Conservation (phyloP, 2,113 vertebrate genomes). For the Sula dactylatra region DNA sequence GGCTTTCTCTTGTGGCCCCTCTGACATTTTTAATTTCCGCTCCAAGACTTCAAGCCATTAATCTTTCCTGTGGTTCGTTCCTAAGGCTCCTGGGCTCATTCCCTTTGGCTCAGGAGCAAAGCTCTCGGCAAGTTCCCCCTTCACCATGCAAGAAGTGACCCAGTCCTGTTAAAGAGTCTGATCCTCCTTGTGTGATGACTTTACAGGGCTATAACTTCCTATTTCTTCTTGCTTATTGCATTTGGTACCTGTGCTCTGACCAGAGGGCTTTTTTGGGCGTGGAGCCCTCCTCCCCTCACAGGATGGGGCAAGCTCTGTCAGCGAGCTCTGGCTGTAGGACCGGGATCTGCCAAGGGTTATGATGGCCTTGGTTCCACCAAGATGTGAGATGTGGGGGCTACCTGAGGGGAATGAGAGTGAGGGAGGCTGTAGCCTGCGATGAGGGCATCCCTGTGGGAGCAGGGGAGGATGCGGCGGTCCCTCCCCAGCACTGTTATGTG, state of each 20-base stretch:
- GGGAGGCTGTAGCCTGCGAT: background rate
- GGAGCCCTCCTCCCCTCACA: background rate
- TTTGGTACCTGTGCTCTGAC: background rate
- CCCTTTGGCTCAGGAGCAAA: background rate
- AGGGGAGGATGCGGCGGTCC: background rate
- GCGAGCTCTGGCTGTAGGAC: background rate
- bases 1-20: background rate
- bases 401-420: background rate
- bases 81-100: background rate
- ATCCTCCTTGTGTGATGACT: background rate
- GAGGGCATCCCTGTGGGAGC: background rate
- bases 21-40: conserved; percentile 5
- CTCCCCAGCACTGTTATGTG: background rate
- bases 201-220: background rate
- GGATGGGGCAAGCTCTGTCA: background rate
- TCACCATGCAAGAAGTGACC: background rate
- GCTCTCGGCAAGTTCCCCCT: background rate
- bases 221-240: background rate
- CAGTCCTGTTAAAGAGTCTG: background rate
- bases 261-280: background rate
- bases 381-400: background rate
- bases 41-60: background rate
- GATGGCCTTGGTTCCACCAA: background rate
- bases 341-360: background rate
- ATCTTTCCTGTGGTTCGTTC: background rate